Evolutionary conservation across 2,888 invertebrate genomes (phyloP), one percentile per base, ranked within the genome.

Genomic region (Euplexia lucipara): DNA sequence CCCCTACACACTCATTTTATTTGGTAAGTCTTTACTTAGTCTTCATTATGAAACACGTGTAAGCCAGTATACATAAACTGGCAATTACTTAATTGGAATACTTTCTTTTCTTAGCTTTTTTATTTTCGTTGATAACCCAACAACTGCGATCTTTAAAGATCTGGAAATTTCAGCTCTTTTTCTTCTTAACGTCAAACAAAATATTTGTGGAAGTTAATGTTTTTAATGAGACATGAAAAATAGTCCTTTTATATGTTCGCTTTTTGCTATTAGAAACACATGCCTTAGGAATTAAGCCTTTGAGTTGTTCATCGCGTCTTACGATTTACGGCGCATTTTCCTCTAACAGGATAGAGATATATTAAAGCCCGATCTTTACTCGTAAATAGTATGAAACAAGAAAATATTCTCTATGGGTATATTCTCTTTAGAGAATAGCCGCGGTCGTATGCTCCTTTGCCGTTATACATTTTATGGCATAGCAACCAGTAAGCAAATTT

Each of bases 251-350:
- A 3, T 12, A n/a, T 51, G 14, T 9, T 9, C 2, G 7, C 18
- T 32, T 35, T n/a, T 22, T 2, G 12, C 6, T 0, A 6, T 49
- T 66, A 35, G 10, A 30, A 34, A 30, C 2, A 30, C 18, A 16
- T 7, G 26, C 10, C 22, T 14, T 3, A 3, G 12, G 18, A 12
- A 12, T n/a, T 16, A 34, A 47, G 7, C 12, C 12, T 41, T 63
- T 66, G 18, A 35, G n/a, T 66, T 52, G 20, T 65, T 3, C 14
- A 26, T 47, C 32, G n/a, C n/a, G 2, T 30, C 34, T 35, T 18
- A 14, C 1, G 8, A 37, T 52, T 52, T 22, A 14, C 8, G 30
- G 14, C 10, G 9, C 12, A 16, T 20, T 16, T 37, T n/a, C 14
- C 1, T 42, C n/a, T 16, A 4, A 16, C 22, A 59, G 22, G 20